Base-by-base conservation (phyloP, 2,797 vertebrate species). In the Galago senegalensis region DNA sequence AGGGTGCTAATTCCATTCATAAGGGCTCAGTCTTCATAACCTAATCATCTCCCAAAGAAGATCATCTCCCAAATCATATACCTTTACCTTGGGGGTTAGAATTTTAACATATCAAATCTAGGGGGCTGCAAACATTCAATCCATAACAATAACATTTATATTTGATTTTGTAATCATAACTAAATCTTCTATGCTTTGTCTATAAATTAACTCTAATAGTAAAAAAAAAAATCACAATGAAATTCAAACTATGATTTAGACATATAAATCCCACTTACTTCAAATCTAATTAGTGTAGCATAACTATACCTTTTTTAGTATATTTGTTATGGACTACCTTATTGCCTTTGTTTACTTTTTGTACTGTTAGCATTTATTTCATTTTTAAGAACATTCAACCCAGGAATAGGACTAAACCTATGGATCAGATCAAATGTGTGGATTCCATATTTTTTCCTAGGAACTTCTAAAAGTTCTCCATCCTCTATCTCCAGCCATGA, bases 151-250 rank as follows among this genome's bases (percentile, higher is more conserved):
- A 77, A 40, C 43, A 31, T 72, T 73, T 87, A 76, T 11, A 60
- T 88, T 86, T 86, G 53, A 17, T 87, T 65, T 7, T 61, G 17
- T 6, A 80, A 13, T 5, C 37, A 60, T 67, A 60, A 65, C 83
- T 70, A 79, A 84, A 69, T 58, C 40, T 58, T 46, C 61, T 89
- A 3, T 53, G 49, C 8, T 73, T 56, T 80, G 23, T 69, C 29
- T 31, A 7, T 18, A 92, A 89, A 37, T 87, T 86, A 89, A 89
- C 60, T 81, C 73, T 73, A 67, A n/a, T 82, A 72, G 27, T 49
- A 31, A 60, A 75, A 89, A 89, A 60, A 20, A 29, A 49, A 49
- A 49, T 7, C 40, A 43, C 23, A 81, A 27, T 34, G 20, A 76
- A 69, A 63, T 25, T 85, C 67, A 65, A 93, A 43, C 61, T 40